phyloP scores from a whole-genome alignment of 1,140 invertebrate genomes.

The Micrasema minimum region DNA sequence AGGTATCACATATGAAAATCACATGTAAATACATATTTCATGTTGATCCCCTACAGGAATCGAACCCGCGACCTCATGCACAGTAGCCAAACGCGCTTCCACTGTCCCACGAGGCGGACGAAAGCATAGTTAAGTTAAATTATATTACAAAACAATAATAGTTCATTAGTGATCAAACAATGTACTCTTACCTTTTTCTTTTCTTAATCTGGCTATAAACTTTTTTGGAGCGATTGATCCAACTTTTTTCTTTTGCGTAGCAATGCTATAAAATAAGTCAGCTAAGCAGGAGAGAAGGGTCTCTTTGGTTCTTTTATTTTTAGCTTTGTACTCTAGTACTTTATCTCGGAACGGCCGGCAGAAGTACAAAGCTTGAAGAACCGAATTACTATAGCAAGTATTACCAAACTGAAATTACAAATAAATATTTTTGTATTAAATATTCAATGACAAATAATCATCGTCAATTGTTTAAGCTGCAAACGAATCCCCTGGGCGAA shows the following conservation, averaged over 20 bases:
- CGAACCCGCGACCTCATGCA: too few species aligned
- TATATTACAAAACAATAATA: too few species aligned
- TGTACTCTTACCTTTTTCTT: slow-evolving; percentile 96
- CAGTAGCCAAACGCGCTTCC: too few species aligned
- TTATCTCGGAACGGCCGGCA: slow-evolving; percentile 99
- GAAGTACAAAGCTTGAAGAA: slow-evolving; percentile 98
- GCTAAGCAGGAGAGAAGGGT: slow-evolving; percentile 97
- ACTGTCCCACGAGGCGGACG: too few species aligned
- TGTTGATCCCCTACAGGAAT: too few species aligned
- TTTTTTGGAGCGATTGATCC: slow-evolving; percentile 99
- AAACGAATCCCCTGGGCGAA: too few species aligned
- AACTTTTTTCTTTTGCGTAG: slow-evolving; percentile 99
- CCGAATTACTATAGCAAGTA: slow-evolving; percentile 99
- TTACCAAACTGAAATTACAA: slow-evolving; percentile 91
- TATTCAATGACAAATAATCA: too few species aligned
- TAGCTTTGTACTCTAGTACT: slow-evolving; percentile 97
- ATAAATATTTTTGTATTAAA: not conserved
- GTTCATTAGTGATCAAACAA: too few species aligned
- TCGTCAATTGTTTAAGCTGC: too few species aligned
- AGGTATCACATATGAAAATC: too few species aligned
- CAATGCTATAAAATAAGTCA: slow-evolving; percentile 98
- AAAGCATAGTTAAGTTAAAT: too few species aligned
- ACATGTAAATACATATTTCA: too few species aligned
- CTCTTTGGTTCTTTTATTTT: slow-evolving; percentile 97
- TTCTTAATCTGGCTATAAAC: slow-evolving; percentile 96